These are phyloP conservation scores for Baronia brevicornis DNA, from an alignment of 2,888 invertebrate genomes.

Conservation along the genomic window DNA sequence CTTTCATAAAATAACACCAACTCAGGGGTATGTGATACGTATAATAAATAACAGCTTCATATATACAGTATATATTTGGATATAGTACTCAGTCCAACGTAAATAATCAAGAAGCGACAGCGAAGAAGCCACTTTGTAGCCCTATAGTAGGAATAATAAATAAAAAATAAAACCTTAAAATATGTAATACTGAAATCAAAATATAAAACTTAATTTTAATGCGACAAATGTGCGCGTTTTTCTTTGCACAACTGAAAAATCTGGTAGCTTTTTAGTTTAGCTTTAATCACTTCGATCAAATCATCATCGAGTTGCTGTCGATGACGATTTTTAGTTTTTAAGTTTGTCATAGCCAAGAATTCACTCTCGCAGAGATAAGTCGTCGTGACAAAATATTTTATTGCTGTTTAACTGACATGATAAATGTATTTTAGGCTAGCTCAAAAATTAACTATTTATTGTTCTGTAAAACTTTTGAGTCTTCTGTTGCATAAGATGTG, in stretches of 20 bases:
- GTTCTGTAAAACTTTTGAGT: constrained; percentile 15
- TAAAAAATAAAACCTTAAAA: no score
- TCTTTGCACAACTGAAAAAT: constrained; percentile 12
- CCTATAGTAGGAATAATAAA: no score
- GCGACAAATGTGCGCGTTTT: constrained; percentile 6
- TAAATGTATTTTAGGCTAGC: constrained; percentile 15
- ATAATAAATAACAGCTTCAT: no score
- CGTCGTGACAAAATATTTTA: constrained; percentile 13
- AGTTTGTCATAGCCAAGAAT: constrained; percentile 14
- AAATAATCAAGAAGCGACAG: no score
- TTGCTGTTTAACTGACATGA: constrained; percentile 7
- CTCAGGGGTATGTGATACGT: no score
- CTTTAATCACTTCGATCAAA: no score
- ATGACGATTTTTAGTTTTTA: constrained; percentile 11
- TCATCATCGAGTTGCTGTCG: constrained; percentile 13
- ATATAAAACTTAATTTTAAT: no score
- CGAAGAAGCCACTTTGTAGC: no score
- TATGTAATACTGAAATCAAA: no score
- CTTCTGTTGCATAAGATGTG: constrained; percentile 15
- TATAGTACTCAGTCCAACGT: no score
- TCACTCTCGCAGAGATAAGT: constrained; percentile 7
- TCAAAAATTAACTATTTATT: constrained; percentile 13
- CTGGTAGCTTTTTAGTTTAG: constrained; percentile 9
- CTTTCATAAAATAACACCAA: no score
- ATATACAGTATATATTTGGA: no score